phyloP scores from a whole-genome alignment of 2,113 vertebrate genomes.

The Azemiops feae region DNA sequence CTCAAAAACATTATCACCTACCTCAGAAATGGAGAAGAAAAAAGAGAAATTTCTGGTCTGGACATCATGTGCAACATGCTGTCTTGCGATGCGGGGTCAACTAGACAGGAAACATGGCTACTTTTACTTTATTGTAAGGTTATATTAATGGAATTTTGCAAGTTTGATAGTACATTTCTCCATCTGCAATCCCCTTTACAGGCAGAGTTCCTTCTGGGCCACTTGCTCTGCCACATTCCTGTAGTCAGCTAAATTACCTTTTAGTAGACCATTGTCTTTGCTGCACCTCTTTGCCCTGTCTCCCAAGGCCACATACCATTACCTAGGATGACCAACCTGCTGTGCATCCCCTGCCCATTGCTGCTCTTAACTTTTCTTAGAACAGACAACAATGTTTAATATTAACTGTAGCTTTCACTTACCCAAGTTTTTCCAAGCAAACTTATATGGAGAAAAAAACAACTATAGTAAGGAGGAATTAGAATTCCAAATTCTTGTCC shows the following conservation, averaged over 20 bases:
- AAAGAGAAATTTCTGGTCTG: neutral
- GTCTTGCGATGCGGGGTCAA: neutral
- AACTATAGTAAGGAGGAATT: neutral
- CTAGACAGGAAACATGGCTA: neutral
- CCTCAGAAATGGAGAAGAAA: neutral
- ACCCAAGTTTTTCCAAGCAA: neutral
- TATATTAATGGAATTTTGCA: too few relatives aligned
- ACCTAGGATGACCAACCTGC: too few relatives aligned
- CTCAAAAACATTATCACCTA: neutral
- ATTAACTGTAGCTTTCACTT: neutral
- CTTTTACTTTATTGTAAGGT: neutral
- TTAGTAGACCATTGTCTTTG: neutral
- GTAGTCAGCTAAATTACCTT: too few relatives aligned
- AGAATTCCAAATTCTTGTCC: neutral
- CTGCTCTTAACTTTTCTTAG: neutral
- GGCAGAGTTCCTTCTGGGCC: neutral
- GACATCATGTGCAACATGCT: neutral
- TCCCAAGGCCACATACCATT: neutral
- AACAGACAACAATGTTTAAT: neutral
- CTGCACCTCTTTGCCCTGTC: neutral
- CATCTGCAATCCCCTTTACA: neutral
- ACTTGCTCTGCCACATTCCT: neutral
- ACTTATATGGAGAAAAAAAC: neutral
- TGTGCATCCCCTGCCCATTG: neutral
- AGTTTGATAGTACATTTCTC: too few relatives aligned